phyloP scores from a whole-genome alignment of 2,113 vertebrate genomes.

The Paradoxurus hermaphroditus region DNA sequence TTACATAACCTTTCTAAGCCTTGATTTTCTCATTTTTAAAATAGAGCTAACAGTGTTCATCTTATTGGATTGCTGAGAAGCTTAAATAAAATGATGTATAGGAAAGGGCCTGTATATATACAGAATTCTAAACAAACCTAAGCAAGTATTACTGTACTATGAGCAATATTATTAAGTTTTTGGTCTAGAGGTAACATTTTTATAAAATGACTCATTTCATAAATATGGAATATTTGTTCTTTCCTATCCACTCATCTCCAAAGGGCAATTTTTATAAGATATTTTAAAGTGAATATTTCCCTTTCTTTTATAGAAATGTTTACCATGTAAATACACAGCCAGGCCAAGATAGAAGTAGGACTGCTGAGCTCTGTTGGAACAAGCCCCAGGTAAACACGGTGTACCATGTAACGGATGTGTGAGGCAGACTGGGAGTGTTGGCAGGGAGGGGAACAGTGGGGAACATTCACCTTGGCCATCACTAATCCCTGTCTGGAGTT shows the following conservation, averaged over 20 bases:
- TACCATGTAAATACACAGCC: constrained; percentile 65
- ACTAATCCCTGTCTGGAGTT: not conserved
- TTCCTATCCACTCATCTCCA: constrained; percentile 57
- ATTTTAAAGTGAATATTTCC: constrained; percentile 72
- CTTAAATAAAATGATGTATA: not conserved
- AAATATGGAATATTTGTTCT: constrained; percentile 57
- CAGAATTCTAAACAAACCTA: constrained; percentile 5
- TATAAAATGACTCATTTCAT: constrained; percentile 63
- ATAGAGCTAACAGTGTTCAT: not conserved
- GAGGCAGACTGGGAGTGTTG: not conserved
- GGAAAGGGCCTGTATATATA: not conserved
- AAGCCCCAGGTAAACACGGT: constrained; percentile 53
- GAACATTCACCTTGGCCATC: not conserved
- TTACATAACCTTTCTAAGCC: not conserved
- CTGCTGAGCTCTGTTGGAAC: constrained; percentile 51
- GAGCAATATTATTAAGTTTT: constrained; percentile 52
- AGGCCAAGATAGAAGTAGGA: constrained; percentile 48
- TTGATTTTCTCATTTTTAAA: constrained; percentile 31
- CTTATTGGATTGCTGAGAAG: not conserved
- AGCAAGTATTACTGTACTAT: not conserved
- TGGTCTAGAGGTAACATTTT: constrained; percentile 64
- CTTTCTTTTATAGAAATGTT: constrained; percentile 70
- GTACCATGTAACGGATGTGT: constrained; percentile 25
- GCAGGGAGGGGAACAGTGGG: not conserved
- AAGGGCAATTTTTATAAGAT: constrained; percentile 65